Base-by-base conservation (phyloP, 2,797 vertebrate species). In the Avahi laniger region DNA sequence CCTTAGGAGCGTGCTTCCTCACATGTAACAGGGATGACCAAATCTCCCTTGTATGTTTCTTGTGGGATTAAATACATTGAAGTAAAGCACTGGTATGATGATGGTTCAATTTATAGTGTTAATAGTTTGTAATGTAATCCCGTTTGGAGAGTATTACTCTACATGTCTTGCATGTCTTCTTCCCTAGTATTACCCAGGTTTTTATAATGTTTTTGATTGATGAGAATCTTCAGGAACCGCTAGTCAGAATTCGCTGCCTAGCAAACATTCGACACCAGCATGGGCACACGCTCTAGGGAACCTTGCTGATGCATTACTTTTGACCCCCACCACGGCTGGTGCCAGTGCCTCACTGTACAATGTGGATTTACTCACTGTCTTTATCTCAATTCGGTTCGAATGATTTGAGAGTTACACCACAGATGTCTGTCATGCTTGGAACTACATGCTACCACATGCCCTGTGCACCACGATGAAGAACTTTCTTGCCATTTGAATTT, bases 401-500 rank as follows among this genome's bases (percentile, higher is more conserved):
- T 79, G 70, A 26, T 76, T 95, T 92, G 94, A 63, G 33, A 96
- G 38, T 81, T 91, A 95, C 83, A 43, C 95, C 76, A 88, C 70
- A 93, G 48, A 78, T 96, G 15, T 41, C 85, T 97, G 50, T 93
- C 75, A 91, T 57, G 7, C 61, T 97, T 93, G 35, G 33, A 86
- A 63, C 83, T 88, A 38, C 91, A 13, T 92, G 87, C 82, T 92
- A 69, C 38, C 61, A 93, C 97, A 93, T 61, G 91, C 52, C 50
- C 43, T 81, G 4, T 70, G 35, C 86, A 73, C 46, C 61, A 91
- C 65, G 72, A 7, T 69, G 85, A 95, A 95, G 91, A 65, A 79
- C 20, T 81, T 73, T 80, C 69, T 79, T 81, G 46, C 59, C 15
- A 59, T 95, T 89, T 93, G 61, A 89, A 89, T 89, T 89, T 61